Percentiles rank a stretch among this genome's conserved stretches.
Evolutionary conservation across 2,888 invertebrate species (phyloP).

Genomic region (Cyrtodaria siliqua): DNA sequence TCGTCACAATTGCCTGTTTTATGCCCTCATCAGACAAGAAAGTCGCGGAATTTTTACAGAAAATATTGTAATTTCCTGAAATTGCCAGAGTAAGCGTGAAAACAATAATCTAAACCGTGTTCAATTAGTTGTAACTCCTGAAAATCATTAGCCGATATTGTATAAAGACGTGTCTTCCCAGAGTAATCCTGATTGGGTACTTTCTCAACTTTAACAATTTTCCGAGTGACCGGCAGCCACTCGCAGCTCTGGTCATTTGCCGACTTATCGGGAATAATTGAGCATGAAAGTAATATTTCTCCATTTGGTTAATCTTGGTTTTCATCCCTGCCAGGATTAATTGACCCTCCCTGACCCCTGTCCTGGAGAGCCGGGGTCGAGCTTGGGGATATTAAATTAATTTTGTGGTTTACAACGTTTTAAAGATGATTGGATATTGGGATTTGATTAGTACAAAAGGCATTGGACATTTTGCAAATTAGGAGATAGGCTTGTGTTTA

Average conservation of each 20-base stretch:
- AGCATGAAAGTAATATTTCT: slow-evolving; percentile 53
- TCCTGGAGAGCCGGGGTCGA: slow-evolving; percentile 18
- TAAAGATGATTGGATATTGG: not conserved
- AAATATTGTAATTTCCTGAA: slow-evolving; percentile 13
- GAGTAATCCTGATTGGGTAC: slow-evolving; percentile 41
- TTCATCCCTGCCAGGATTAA: slow-evolving; percentile 38
- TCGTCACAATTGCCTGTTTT: no score
- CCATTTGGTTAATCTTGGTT: slow-evolving; percentile 58
- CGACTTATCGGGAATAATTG: slow-evolving; percentile 35
- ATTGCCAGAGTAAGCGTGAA: slow-evolving; percentile 38
- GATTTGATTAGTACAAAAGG: not conserved
- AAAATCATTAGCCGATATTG: slow-evolving; percentile 50
- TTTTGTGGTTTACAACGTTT: slow-evolving; percentile 30
- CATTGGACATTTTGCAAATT: no score
- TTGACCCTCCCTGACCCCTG: slow-evolving; percentile 51
- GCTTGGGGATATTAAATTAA: slow-evolving; percentile 37
- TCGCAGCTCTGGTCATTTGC: slow-evolving; percentile 11
- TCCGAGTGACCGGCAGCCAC: slow-evolving; percentile 23
- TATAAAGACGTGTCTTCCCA: slow-evolving; percentile 32
- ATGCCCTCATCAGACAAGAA: no score
- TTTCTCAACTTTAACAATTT: slow-evolving; percentile 48
- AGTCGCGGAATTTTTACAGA: no score
- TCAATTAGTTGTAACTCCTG: slow-evolving; percentile 30
- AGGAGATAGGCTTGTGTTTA: no score
- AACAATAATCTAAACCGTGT: slow-evolving; percentile 38